Evolutionary conservation across 2,888 invertebrate genomes (phyloP), one percentile per base, ranked within the genome.

Genomic region (Brachypalpus laphriformis): DNA sequence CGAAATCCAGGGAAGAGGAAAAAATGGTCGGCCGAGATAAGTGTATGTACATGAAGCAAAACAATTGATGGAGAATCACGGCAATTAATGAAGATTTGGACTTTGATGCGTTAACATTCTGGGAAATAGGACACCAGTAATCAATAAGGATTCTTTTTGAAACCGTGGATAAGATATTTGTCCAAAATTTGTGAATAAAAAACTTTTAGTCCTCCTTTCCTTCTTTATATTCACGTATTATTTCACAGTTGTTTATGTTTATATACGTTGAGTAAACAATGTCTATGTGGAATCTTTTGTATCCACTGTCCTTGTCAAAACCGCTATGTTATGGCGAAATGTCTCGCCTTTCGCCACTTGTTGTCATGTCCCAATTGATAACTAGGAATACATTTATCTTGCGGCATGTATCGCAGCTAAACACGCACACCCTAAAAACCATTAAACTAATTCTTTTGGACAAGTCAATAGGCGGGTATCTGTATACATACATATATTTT

Each of bases 381-480:
- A 25, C n/a, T 14, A 11, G 25, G 6, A 9, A 20, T 2, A 47
- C n/a, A 31, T 63, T 47, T 49, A 37, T 34, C 20, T 34, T 34
- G 14, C 5, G 6, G 7, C 37, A 51, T 51, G 42, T 61, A 28
- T 34, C 51, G 16, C n/a, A 9, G 5, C 51, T 9, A 22, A 25
- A 51, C 51, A 51, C 49, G 51, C 66, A 51, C 63, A 47, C 66
- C 63, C 25, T n/a, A 16, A 16, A 59, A 47, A 9, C 47, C 71
- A 59, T 59, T 57, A 37, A 25, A 49, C 49, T 49, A 49, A 59
- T 57, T 70, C 56, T 45, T n/a, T 25, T n/a, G n/a, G 25, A n/a
- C 40, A 61, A 71, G 20, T 61, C 47, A 71, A 71, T 71, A 71
- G 47, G 11, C 16, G 16, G 11, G 57, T n/a, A 22, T 25, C 34